Evolutionary conservation across 2,888 invertebrate species (phyloP).

Genomic region (Helobdella robusta): DNA sequence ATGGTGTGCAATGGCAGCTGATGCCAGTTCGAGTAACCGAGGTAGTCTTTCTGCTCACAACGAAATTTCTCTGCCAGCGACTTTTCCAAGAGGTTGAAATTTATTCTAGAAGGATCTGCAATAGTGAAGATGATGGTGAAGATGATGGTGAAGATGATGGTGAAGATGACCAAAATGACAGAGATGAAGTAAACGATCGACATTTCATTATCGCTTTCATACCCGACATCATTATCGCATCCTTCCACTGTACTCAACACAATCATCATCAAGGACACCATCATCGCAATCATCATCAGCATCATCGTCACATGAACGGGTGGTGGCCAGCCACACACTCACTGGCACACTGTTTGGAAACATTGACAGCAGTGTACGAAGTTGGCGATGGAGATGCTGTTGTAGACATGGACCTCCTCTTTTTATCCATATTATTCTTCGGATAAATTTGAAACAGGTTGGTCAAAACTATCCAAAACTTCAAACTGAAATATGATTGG

Average conservation of each 20-base stretch:
- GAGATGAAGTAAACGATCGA: no score
- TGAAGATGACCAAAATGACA: no score
- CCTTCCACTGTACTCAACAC: no score
- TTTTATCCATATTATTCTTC: conserved; percentile 52
- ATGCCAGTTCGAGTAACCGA: conserved; percentile 23
- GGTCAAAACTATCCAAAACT: conserved; percentile 56
- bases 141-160: no score
- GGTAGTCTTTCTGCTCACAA: conserved; percentile 20
- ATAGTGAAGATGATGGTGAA: not conserved
- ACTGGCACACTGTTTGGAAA: conserved; percentile 17
- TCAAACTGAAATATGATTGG: not conserved
- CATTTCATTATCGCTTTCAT: no score
- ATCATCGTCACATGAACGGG: no score
- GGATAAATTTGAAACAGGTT: conserved; percentile 48
- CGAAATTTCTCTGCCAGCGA: conserved; percentile 18
- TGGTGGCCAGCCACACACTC: no score
- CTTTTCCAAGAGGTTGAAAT: conserved; percentile 14
- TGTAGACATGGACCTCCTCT: conserved; percentile 58
- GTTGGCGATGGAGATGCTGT: not conserved
- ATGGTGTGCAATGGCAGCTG: conserved; percentile 22
- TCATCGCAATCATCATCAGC: not conserved
- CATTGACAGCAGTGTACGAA: not conserved
- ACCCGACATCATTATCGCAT: no score
- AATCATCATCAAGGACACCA: not conserved
- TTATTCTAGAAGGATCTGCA: conserved; percentile 17